These are phyloP conservation scores for Cephus runcator DNA, from an alignment of 2,888 invertebrate species.

Conservation along the genomic window DNA sequence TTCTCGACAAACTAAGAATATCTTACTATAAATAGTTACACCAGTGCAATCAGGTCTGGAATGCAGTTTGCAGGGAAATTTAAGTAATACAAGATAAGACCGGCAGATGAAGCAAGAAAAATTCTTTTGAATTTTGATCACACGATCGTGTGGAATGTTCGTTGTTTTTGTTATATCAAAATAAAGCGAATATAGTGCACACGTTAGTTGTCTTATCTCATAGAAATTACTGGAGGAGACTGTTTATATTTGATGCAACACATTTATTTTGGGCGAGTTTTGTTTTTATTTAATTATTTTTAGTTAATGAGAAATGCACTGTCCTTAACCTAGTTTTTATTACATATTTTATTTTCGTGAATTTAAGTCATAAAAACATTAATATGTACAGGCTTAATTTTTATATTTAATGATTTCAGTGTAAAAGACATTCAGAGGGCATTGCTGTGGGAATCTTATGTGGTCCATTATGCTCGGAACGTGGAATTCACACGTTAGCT, in stretches of 20 bases:
- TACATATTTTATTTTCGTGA: background rate
- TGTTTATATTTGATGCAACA: background rate
- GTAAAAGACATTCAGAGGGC: slow-evolving; percentile 68
- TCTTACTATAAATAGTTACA: background rate
- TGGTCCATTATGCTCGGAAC: slow-evolving; percentile 70
- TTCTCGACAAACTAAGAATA: background rate
- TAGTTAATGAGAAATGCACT: background rate
- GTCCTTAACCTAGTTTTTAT: background rate
- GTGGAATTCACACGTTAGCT: slow-evolving; percentile 68
- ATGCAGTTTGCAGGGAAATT: background rate
- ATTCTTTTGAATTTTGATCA: background rate
- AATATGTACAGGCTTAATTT: background rate
- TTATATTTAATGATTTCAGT: slow-evolving; percentile 65
- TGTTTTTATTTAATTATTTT: background rate
- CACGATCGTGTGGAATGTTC: background rate
- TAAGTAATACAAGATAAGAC: background rate
- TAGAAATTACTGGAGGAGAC: background rate
- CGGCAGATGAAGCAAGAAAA: background rate
- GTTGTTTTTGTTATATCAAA: background rate
- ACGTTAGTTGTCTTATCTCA: background rate
- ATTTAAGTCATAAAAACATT: background rate
- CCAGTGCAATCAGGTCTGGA: background rate
- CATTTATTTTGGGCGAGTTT: background rate
- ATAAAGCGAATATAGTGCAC: background rate
- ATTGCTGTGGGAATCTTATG: slow-evolving; percentile 74